Percentiles rank a stretch among this genome's conserved stretches.
Conservation (phyloP, 2,888 invertebrate species). For the Euplagia quadripunctaria region DNA sequence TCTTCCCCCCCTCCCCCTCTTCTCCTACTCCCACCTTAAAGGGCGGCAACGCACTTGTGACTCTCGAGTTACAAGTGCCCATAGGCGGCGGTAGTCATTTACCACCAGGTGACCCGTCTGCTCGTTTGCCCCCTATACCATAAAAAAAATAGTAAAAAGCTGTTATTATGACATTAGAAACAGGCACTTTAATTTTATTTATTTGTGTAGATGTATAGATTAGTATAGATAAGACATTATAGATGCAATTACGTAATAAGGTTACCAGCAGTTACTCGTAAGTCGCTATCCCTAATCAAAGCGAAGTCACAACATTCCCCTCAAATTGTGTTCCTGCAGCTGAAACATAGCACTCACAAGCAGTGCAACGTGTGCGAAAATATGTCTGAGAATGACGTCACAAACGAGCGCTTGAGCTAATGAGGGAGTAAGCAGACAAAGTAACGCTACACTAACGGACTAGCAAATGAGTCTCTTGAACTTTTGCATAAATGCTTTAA, state of each 20-base stretch:
- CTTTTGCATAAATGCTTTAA: slow-evolving; percentile 19
- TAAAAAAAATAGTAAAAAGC: too few species aligned
- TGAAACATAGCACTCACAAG: slow-evolving; percentile 18
- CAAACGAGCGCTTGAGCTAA: slow-evolving; percentile 46
- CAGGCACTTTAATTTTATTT: too few species aligned
- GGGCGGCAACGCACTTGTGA: too few species aligned
- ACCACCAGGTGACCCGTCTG: too few species aligned
- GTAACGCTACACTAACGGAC: slow-evolving; percentile 30
- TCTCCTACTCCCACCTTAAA: too few species aligned
- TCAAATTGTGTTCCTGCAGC: slow-evolving; percentile 8
- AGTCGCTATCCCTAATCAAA: background rate
- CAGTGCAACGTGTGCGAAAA: slow-evolving; percentile 32
- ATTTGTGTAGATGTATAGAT: too few species aligned
- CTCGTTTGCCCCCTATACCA: too few species aligned
- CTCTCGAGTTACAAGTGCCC: too few species aligned
- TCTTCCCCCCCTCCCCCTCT: too few species aligned
- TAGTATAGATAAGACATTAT: background rate
- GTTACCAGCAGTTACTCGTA: background rate
- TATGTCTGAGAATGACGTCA: slow-evolving; percentile 40
- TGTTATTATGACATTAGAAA: too few species aligned
- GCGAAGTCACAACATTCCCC: slow-evolving; percentile 5
- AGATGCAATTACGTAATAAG: background rate
- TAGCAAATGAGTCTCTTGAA: slow-evolving; percentile 39
- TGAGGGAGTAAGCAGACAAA: slow-evolving; percentile 49
- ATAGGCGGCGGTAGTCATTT: too few species aligned